Evolutionary conservation across 2,888 invertebrate species (phyloP).

Genomic region (Scaptomyza flava): DNA sequence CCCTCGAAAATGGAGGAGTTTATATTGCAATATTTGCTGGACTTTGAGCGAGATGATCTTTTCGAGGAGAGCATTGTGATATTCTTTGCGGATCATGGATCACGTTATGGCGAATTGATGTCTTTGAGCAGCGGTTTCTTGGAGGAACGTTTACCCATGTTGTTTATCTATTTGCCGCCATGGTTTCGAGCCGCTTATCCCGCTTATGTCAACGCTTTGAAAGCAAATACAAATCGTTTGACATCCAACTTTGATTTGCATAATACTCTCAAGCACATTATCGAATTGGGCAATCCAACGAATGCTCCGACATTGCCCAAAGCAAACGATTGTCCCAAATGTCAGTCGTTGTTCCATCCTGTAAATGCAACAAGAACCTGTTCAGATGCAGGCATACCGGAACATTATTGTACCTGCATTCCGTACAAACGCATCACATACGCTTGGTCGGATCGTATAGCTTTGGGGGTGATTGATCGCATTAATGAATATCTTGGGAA

Average conservation of each 20-base stretch:
- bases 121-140: constrained; percentile 88
- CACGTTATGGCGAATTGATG: constrained; percentile 89
- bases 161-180: constrained; percentile 88
- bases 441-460: constrained; percentile 46
- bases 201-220: constrained; percentile 85
- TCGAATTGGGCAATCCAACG: constrained; percentile 81
- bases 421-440: constrained; percentile 41
- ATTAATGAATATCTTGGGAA: constrained; percentile 56
- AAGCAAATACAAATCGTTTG: constrained; percentile 87
- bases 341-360: constrained; percentile 87
- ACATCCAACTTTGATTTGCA: constrained; percentile 90
- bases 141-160: constrained; percentile 90
- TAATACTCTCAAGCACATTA: constrained; percentile 88
- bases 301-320: constrained; percentile 57
- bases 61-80: constrained; percentile 88
- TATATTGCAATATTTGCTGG: constrained; percentile 86
- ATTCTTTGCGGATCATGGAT: constrained; percentile 91
- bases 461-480: constrained; percentile 39
- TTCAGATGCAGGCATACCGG: constrained; percentile 87
- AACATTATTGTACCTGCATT: constrained; percentile 90
- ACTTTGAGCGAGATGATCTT: constrained; percentile 86
- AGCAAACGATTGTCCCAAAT: constrained; percentile 87
- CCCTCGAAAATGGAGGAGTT: constrained; percentile 87
- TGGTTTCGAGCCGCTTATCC: constrained; percentile 86
- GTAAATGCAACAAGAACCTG: constrained; percentile 87